Evolutionary conservation across 2,888 invertebrate species (phyloP), one percentile per base, ranked within the genome.

Genomic region (Endotricha flammealis): DNA sequence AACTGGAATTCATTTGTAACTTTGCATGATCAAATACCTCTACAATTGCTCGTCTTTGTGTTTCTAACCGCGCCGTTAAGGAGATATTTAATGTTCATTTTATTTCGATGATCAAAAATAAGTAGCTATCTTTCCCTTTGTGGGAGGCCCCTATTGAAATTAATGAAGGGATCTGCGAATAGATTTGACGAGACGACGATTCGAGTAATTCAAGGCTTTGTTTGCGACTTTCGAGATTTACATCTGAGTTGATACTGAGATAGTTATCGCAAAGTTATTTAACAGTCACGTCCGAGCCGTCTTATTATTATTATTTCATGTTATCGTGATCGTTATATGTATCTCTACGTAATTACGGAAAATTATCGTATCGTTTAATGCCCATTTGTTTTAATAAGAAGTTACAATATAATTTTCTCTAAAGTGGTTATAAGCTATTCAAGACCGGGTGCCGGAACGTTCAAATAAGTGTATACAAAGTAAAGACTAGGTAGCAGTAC

Each of bases 131-230:
- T 36, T 34, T 41, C 36, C 22, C 40, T 41, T 41, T 42, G 42
- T 41, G 38, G 32, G n/a, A 33, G 39, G 36, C 49, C 46, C 48
- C 57, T 54, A 60, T 57, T 53, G 50, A 57, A 57, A 60, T 57
- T 58, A 60, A 62, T 57, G 53, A 53, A 49, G 44, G 39, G 36
- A 41, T 39, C 39, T 38, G 40, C 33, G 41, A 41, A 42, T 43
- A 46, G 51, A 46, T 56, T 53, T 50, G 49, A 49, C 39, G 51
- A 46, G 45, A 41, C 36, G 45, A 41, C 36, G 45, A 45, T 45
- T 48, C 45, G 43, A 46, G 39, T 39, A 32, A 49, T 42, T 27
- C 12, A 27, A 12, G 44, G 42, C 38, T 46, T 53, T 51, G 47
- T 54, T 57, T 55, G 53, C 41, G 46, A 49, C 48, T 43, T 42